Evolutionary conservation across 2,888 invertebrate species (phyloP).

Genomic region (Synergus gifuensis): DNA sequence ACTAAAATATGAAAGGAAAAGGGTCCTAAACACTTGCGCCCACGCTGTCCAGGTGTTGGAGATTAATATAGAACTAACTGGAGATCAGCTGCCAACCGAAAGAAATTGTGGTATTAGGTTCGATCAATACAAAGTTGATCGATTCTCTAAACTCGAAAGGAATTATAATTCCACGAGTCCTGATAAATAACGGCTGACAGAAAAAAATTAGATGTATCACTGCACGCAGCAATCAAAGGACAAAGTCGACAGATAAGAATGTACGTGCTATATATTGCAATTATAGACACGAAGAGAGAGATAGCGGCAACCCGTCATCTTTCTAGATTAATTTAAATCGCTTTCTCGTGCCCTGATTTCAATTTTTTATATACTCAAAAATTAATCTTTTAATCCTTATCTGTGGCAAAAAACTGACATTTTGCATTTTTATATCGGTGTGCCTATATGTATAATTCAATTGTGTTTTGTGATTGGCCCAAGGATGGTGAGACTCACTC

Average conservation of each 20-base stretch:
- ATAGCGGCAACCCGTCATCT: neutral
- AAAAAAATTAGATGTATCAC: neutral
- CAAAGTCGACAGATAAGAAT: slow-evolving; percentile 7
- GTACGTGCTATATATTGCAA: slow-evolving; percentile 1
- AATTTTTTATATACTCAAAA: neutral
- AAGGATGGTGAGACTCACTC: too few species aligned
- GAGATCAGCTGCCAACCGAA: slow-evolving; percentile 13
- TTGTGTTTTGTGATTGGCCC: too few species aligned
- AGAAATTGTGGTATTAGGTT: neutral
- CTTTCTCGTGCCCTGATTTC: neutral
- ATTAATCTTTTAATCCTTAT: neutral
- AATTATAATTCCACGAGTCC: neutral
- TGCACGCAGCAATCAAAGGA: neutral
- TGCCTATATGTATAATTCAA: too few species aligned
- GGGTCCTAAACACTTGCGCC: neutral
- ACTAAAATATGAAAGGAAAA: neutral
- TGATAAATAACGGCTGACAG: neutral
- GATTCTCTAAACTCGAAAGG: neutral
- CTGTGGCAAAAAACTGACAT: neutral
- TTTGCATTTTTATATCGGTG: neutral
- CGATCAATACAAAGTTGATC: neutral
- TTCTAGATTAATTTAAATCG: neutral
- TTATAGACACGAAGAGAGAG: slow-evolving; percentile 2
- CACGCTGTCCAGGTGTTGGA: slow-evolving; percentile 21
- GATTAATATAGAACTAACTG: neutral